Conservation (phyloP, 2,797 vertebrate species). For the Manis pentadactyla region DNA sequence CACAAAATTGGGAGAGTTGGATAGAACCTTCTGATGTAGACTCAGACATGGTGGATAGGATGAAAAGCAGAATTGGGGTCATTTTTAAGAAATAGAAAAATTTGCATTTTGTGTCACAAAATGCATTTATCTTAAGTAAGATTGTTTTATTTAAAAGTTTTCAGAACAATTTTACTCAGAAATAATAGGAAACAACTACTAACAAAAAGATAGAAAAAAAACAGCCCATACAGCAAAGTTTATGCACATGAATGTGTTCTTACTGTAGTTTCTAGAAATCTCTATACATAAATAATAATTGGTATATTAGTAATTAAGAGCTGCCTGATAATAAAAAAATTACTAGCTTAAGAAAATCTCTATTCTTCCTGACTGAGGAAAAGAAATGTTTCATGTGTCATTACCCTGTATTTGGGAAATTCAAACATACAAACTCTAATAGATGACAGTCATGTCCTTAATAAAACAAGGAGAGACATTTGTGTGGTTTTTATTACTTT, state of each 20-base stretch:
- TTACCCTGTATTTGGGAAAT: constrained; percentile 17
- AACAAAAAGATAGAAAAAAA: neutral
- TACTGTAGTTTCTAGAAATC: neutral
- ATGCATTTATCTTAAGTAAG: neutral
- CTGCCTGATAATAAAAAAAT: neutral
- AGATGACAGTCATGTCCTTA: neutral
- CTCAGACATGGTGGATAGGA: neutral
- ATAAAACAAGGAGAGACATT: neutral
- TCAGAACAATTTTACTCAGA: neutral
- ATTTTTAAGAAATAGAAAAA: neutral
- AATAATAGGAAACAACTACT: neutral
- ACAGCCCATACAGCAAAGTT: neutral
- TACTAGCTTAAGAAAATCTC: neutral
- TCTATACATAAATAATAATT: neutral
- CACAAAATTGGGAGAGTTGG: neutral
- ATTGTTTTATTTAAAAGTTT: neutral
- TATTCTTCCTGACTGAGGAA: neutral
- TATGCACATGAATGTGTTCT: neutral
- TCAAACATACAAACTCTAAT: constrained; percentile 17
- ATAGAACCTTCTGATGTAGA: neutral
- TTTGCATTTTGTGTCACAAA: neutral
- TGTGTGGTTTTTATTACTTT: neutral
- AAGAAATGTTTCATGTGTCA: neutral
- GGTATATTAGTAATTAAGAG: neutral
- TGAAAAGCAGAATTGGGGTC: neutral